Conservation (phyloP, 2,888 invertebrate genomes). For the Idaea biselata region DNA sequence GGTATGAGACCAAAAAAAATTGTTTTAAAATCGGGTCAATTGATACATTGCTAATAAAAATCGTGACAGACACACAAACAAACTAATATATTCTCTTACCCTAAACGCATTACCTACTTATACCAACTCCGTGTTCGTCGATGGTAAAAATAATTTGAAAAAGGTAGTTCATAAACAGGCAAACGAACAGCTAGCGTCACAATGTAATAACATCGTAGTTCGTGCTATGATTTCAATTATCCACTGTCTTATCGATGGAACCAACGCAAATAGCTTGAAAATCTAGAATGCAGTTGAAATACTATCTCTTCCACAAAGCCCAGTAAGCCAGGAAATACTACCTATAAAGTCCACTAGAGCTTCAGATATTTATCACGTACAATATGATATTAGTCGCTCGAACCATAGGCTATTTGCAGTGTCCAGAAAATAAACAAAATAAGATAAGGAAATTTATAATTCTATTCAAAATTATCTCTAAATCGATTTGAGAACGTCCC, state of each 20-base stretch:
- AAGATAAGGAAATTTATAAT: not conserved
- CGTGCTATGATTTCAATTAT: not conserved
- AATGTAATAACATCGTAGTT: not conserved
- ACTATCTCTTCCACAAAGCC: not conserved
- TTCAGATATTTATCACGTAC: not conserved
- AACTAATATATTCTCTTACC: too few species aligned
- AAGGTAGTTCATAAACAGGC: too few species aligned
- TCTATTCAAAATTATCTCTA: not conserved
- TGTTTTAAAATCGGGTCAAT: too few species aligned
- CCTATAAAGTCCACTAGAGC: not conserved
- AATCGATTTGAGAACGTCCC: not conserved
- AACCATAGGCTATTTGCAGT: not conserved
- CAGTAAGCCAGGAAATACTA: not conserved
- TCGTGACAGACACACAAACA: too few species aligned
- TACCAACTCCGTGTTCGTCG: too few species aligned
- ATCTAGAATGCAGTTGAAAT: not conserved
- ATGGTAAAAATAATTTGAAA: too few species aligned
- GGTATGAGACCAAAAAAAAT: too few species aligned
- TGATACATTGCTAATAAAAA: too few species aligned
- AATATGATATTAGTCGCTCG: not conserved
- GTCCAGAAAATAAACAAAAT: not conserved
- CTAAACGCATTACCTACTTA: too few species aligned
- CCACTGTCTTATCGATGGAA: not conserved
- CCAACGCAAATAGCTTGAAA: slow-evolving; percentile 1
- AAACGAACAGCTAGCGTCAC: not conserved